Percentiles rank a stretch among this genome's conserved stretches.
phyloP scores from a whole-genome alignment of 2,888 invertebrate genomes.

The Gymnocheta viridis region DNA sequence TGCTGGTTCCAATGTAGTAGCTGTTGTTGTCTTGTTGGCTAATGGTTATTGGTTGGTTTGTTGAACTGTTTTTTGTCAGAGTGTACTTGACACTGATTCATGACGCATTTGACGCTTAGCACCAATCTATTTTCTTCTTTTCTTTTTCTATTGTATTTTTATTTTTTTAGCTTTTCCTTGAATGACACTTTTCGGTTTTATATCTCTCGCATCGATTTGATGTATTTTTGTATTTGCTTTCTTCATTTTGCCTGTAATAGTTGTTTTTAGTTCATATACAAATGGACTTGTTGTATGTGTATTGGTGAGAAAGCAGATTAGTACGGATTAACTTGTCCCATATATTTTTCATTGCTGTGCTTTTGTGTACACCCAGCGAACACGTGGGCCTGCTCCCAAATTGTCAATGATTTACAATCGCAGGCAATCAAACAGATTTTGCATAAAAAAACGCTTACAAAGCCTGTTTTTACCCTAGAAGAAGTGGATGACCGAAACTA shows the following conservation, averaged over 20 bases:
- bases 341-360: conserved; percentile 33
- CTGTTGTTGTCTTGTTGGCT: conserved; percentile 35
- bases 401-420: background rate
- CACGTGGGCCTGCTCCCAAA: background rate
- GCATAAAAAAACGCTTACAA: no score
- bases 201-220: conserved; percentile 34
- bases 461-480: no score
- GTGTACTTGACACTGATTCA: conserved; percentile 69
- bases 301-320: conserved; percentile 56
- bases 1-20: conserved; percentile 2
- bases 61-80: conserved; percentile 51
- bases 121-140: conserved; percentile 57
- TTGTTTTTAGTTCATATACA: conserved; percentile 4
- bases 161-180: background rate
- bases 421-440: no score
- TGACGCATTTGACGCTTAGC: conserved; percentile 69
- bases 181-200: conserved; percentile 52
- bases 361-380: background rate
- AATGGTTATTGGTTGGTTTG: conserved; percentile 29
- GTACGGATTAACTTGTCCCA: conserved; percentile 61
- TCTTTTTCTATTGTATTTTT: background rate
- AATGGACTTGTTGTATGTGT: conserved; percentile 2
- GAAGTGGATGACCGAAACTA: no score
- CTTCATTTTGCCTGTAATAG: conserved; percentile 12
- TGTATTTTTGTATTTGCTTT: background rate